Percentiles rank a stretch among this genome's conserved stretches.
phyloP scores from a whole-genome alignment of 1,140 invertebrate genomes.

The Nebria ingens region DNA sequence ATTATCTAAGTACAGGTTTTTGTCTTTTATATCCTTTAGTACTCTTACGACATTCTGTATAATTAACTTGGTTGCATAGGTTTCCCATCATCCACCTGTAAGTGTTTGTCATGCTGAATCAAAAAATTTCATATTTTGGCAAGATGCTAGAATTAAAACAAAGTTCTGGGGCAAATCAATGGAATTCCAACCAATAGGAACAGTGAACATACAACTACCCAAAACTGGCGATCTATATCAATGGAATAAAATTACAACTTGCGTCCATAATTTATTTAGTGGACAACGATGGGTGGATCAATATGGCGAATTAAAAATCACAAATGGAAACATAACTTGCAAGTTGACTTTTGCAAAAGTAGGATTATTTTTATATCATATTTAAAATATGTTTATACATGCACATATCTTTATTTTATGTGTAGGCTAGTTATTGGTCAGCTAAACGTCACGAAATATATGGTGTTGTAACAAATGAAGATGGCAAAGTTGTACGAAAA shows the following conservation, averaged over 20 bases:
- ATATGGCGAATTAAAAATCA: conserved; percentile 72
- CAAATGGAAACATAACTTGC: conserved; percentile 52
- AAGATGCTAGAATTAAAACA: conserved; percentile 71
- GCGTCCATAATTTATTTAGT: conserved; percentile 76
- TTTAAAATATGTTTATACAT: background rate
- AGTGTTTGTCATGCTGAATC: conserved; percentile 73
- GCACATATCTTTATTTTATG: conserved; percentile 14
- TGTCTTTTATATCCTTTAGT: too few relatives aligned
- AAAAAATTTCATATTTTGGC: conserved; percentile 68
- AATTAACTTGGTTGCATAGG: conserved; percentile 41
- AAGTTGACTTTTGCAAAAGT: conserved; percentile 78
- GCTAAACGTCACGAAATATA: conserved; percentile 58
- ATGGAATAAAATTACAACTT: conserved; percentile 84
- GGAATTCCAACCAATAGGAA: conserved; percentile 73
- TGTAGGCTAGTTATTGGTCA: conserved; percentile 69
- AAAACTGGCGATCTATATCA: conserved; percentile 56
- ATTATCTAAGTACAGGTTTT: too few relatives aligned
- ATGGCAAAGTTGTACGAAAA: conserved; percentile 49
- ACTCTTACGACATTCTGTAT: too few relatives aligned
- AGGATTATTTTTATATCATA: conserved; percentile 15
- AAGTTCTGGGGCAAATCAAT: conserved; percentile 90
- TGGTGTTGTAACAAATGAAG: conserved; percentile 50
- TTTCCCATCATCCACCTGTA: conserved; percentile 79
- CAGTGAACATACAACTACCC: conserved; percentile 41
- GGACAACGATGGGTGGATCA: conserved; percentile 78